Base-by-base conservation (phyloP, 2,888 invertebrate genomes). In the Teleiodes luculella region DNA sequence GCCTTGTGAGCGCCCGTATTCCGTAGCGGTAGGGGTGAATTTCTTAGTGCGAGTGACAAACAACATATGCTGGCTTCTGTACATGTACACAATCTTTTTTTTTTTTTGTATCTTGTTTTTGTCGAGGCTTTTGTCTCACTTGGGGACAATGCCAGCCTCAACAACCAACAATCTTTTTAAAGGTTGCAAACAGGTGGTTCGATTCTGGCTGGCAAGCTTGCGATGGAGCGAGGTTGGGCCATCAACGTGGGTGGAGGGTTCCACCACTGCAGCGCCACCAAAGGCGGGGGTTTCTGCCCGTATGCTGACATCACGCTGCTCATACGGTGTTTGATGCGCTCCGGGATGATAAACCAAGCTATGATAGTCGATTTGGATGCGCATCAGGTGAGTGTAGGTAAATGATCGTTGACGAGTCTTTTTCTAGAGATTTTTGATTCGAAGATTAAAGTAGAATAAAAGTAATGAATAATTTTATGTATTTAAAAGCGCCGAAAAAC, bases 281-380 rank as follows among this genome's bases (percentile, higher is more conserved):
- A 85, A 54, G 97, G 97, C 2, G 96, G 95, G 0, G 97, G 97
- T 0, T 97, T 97, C 85, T 97, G 97, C 80, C 93, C 95, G 0
- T 97, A 97, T 74, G 97, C 97, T 0, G 97, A 97, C 73, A 96
- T 97, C 48, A 95, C 96, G 0, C 84, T 97, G 62, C 86, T 96
- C 8, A 91, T 97, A 43, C 88, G 91, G 55, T 93, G 93, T 71
- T 81, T 96, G 10, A 90, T 95, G 18, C 76, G 85, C 60, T 87
- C 91, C 54, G 74, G 88, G 1, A 74, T 76, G 48, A 91, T 95
- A 30, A 91, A 92, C 77, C 95, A 90, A 37, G 92, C 93, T 1
- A 95, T 97, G 95, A 96, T 97, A 67, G 92, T 97, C 6, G 97
- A 97, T 80, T 88, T 97, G 72, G 97, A 97, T 85, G 97, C 97